phyloP scores from a whole-genome alignment of 2,113 vertebrate genomes.

The Malurus melanocephalus region DNA sequence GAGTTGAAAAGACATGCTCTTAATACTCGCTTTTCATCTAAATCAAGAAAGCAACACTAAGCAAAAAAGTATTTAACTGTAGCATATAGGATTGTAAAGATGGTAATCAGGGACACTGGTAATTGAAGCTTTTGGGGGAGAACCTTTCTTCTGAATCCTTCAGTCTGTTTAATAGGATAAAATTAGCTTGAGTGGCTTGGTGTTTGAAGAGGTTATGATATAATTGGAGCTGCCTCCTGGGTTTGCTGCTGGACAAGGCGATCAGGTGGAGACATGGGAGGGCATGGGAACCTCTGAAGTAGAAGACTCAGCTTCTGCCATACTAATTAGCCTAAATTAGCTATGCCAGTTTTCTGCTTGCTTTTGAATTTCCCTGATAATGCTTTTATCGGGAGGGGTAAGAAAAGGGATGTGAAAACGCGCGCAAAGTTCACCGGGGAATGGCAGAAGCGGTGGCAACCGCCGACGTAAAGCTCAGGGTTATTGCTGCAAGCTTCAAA shows the following conservation, averaged over 20 bases:
- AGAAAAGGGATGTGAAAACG: constrained; percentile 54
- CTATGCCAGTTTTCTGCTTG: constrained; percentile 77
- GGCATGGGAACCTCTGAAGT: constrained; percentile 73
- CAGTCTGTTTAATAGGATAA: constrained; percentile 83
- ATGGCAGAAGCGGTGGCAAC: background rate
- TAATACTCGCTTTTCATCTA: constrained; percentile 77
- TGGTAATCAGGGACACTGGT: constrained; percentile 78
- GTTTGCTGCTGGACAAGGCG: constrained; percentile 78
- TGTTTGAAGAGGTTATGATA: constrained; percentile 83
- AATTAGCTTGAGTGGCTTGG: constrained; percentile 79
- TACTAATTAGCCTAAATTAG: constrained; percentile 81
- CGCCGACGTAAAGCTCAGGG: background rate
- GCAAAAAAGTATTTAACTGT: constrained; percentile 76
- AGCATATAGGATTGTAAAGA: constrained; percentile 73
- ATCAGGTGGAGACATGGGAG: constrained; percentile 76
- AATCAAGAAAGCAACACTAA: constrained; percentile 73
- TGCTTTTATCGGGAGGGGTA: constrained; percentile 59
- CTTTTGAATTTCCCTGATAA: constrained; percentile 75
- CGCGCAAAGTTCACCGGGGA: constrained; percentile 43
- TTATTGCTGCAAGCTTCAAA: constrained; percentile 19
- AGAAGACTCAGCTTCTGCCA: constrained; percentile 63
- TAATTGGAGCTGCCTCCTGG: constrained; percentile 80
- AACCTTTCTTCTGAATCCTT: constrained; percentile 80
- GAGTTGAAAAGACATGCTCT: constrained; percentile 72
- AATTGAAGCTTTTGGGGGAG: constrained; percentile 80